Conservation (phyloP, 2,888 invertebrate genomes). For the Hofmannophila pseudospretella region DNA sequence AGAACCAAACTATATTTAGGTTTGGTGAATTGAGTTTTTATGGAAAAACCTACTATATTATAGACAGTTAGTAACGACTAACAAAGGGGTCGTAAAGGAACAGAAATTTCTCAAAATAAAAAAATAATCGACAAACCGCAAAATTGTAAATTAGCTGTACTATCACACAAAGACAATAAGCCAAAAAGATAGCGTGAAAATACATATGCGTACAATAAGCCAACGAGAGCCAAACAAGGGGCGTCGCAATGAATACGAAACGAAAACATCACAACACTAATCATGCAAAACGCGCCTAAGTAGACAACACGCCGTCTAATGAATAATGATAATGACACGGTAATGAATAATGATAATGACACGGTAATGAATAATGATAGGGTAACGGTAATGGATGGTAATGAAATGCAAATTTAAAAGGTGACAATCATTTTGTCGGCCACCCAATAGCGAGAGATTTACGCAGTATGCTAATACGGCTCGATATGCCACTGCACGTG, state of each 20-base stretch:
- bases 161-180: neutral
- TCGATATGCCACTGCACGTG: conserved; percentile 63
- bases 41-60: no score
- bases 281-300: conserved; percentile 56
- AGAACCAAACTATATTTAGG: no score
- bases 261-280: conserved; percentile 52
- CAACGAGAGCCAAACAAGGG: conserved; percentile 36
- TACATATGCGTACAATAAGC: no score
- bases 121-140: no score
- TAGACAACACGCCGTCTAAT: conserved; percentile 35
- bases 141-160: no score
- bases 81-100: no score
- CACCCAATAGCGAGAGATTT: conserved; percentile 60
- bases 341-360: conserved; percentile 31
- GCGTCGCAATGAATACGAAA: conserved; percentile 45
- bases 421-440: conserved; percentile 69
- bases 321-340: conserved; percentile 22
- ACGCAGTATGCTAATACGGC: conserved; percentile 53
- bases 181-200: no score
- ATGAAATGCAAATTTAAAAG: conserved; percentile 74
- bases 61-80: no score
- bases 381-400: conserved; percentile 47
- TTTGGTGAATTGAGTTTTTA: no score
- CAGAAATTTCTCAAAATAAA: no score
- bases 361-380: conserved; percentile 51